Conservation (phyloP, 2,113 vertebrate species). For the Nettapus auritus region DNA sequence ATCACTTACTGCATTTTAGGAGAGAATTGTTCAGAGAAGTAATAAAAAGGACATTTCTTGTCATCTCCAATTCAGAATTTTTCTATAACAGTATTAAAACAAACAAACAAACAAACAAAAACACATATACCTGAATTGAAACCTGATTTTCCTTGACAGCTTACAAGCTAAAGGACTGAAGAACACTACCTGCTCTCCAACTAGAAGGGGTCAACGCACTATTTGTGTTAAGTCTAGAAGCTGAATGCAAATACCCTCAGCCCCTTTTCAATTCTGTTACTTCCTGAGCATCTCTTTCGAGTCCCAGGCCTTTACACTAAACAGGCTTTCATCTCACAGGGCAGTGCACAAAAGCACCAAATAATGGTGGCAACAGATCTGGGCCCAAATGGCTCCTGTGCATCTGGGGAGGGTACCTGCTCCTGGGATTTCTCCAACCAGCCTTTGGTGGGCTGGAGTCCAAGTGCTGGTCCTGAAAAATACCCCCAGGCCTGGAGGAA, state of each 20-base stretch:
- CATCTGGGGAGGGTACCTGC: background rate
- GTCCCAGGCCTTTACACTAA: background rate
- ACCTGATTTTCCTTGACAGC: background rate
- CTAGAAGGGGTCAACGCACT: background rate
- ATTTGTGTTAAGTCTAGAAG: background rate
- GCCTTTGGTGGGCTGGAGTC: background rate
- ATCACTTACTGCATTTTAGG: constrained; percentile 25
- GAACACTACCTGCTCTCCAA: background rate
- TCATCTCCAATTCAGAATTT: background rate
- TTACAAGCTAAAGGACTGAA: background rate
- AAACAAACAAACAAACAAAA: too few relatives aligned
- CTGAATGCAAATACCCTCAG: background rate
- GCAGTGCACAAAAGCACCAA: background rate
- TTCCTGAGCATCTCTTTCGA: background rate
- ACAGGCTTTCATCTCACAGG: background rate
- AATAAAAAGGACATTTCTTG: background rate
- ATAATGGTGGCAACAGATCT: background rate
- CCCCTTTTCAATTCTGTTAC: background rate
- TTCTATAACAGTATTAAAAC: background rate
- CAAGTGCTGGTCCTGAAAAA: background rate
- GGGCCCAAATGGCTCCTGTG: background rate
- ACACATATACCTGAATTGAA: background rate
- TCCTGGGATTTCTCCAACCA: background rate
- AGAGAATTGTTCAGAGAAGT: background rate
- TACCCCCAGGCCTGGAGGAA: background rate